Evolutionary conservation across 2,888 invertebrate species (phyloP).

Genomic region (Myopa testacea): DNA sequence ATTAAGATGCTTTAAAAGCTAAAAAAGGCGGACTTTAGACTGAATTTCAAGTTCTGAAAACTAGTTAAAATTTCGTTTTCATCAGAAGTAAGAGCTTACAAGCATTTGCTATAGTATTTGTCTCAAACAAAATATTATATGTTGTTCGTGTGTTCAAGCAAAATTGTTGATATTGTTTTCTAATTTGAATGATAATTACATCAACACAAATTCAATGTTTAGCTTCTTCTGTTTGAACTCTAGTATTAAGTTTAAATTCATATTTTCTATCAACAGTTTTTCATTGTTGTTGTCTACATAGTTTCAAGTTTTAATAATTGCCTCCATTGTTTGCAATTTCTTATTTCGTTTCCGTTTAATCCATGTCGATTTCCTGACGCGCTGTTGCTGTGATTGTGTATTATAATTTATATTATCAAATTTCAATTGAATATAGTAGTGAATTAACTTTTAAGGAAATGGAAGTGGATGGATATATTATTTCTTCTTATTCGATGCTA

Average conservation of each 20-base stretch:
- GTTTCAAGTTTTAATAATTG: slow-evolving; percentile 11
- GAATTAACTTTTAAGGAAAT: slow-evolving; percentile 65
- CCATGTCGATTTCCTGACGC: slow-evolving; percentile 38
- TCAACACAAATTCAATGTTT: not conserved
- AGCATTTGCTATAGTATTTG: no score
- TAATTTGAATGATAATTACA: not conserved
- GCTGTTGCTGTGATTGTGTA: slow-evolving; percentile 32
- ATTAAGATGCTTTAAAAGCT: no score
- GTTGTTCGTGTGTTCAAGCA: no score
- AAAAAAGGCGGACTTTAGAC: no score
- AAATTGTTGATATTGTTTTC: no score
- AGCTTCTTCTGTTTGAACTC: no score
- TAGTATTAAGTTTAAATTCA: not conserved
- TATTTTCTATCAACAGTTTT: not conserved
- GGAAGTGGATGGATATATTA: slow-evolving; percentile 69
- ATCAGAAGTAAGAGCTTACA: no score
- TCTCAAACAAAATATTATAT: no score
- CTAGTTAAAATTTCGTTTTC: no score
- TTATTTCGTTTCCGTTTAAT: slow-evolving; percentile 34
- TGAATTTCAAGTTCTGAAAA: no score
- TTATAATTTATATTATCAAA: slow-evolving; percentile 50
- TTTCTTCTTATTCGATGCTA: slow-evolving; percentile 68
- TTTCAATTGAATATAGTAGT: slow-evolving; percentile 54
- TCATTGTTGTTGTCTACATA: slow-evolving; percentile 2
- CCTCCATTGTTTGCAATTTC: not conserved